A percentile compares a stretch with the other conserved stretches of the same genome.
phyloP scores from a whole-genome alignment of 2,888 invertebrate species.

The Scaptomyza reducta region DNA sequence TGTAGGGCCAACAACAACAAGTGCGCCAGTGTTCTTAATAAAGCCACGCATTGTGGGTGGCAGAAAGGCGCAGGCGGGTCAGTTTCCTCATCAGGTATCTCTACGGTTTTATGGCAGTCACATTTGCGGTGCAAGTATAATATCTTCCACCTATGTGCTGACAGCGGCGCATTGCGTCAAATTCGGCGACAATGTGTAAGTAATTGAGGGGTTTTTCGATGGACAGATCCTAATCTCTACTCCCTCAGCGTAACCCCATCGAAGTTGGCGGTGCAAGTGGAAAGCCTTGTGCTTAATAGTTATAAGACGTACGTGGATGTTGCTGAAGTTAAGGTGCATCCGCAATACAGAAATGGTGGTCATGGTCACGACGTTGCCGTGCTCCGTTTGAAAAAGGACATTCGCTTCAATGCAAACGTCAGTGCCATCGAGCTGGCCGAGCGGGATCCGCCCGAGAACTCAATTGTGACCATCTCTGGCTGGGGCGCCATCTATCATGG shows the following conservation, averaged over 20 bases:
- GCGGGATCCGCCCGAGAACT: conserved; percentile 54
- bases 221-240: background rate
- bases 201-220: background rate
- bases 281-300: conserved; percentile 55
- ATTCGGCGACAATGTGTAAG: conserved; percentile 60
- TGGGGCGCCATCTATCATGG: conserved; percentile 74
- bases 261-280: conserved; percentile 69
- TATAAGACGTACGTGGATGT: conserved; percentile 66
- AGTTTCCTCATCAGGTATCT: conserved; percentile 84
- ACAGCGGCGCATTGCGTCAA: conserved; percentile 83
- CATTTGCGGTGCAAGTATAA: conserved; percentile 80
- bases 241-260: conserved; percentile 51
- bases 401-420: conserved; percentile 54
- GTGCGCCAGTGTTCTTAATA: background rate
- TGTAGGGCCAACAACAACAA: background rate
- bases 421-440: conserved; percentile 68
- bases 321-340: conserved; percentile 62
- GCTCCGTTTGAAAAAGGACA: conserved; percentile 57
- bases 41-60: conserved; percentile 80
- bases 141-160: conserved; percentile 68
- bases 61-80: conserved; percentile 71
- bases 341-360: conserved; percentile 46
- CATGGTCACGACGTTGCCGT: conserved; percentile 77
- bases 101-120: conserved; percentile 64
- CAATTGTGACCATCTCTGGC: conserved; percentile 72